Evolutionary conservation across 1,140 invertebrate genomes (phyloP), one percentile per base, ranked within the genome.

Genomic region (Drosophila nasuta): DNA sequence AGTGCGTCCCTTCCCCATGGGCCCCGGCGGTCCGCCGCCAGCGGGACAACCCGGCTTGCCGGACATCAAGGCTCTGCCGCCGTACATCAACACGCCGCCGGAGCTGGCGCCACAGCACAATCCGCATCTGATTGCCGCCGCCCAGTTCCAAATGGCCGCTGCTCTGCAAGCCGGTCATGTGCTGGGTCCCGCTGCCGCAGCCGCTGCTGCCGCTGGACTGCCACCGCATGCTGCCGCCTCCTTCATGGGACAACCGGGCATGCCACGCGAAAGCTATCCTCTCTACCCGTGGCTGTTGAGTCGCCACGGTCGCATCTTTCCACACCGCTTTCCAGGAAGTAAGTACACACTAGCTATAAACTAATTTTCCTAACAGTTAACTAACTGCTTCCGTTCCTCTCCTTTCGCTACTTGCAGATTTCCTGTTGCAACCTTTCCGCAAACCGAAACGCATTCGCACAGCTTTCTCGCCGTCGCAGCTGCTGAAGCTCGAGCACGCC

Each of bases 361-460:
- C 33, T 2, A 0, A 3, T 25, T 10, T 13, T 1, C 0, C 5
- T 30, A 2, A 7, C 48, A 33, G 51, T 49, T 45, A 7, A 71
- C 60, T 75, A 71, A 71, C 73, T 54, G 0, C 3, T 5, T 13
- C 10, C 38, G 11, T 43, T n/a, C 13, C 17, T 56, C 6, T 43
- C 17, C 10, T 43, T 25, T 20, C 28, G 20, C 33, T 65, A 7
- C 56, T 97, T 91, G 95, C 97, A 33, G 97, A 97, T 13, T 98
- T 99, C 93, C 95, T 99, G 1, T 95, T 99, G 15, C 98, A 98
- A 92, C 98, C 98, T 15, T 99, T 99, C 93, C 95, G 98, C 65
- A 99, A 99, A 93, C 97, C 97, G 69, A 99, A 99, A 93, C 94
- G 98, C 93, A 97, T 98, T 93, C 95, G 98, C 81, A 99, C 98